Evolutionary conservation across 2,888 invertebrate genomes (phyloP).

Genomic region (Diloba caeruleocephala): DNA sequence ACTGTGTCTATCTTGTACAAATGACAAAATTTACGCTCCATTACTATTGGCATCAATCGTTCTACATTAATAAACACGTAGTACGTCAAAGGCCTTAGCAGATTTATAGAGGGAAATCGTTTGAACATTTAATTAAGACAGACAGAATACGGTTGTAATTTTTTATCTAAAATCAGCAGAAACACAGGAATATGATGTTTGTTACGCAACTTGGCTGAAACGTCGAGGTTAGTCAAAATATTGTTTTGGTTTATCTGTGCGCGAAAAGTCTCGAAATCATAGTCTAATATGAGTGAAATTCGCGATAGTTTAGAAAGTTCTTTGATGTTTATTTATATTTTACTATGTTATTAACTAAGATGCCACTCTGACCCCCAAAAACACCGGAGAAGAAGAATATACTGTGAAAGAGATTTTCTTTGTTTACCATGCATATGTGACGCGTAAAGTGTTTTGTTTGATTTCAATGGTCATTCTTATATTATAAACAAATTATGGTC

Average conservation of each 20-base stretch:
- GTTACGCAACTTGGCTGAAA: too few species aligned
- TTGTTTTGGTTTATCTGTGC: too few species aligned
- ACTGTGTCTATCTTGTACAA: conserved; percentile 39
- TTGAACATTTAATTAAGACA: conserved; percentile 7
- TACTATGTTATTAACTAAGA: too few species aligned
- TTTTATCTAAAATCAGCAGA: background rate
- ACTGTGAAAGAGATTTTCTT: background rate
- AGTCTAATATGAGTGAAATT: too few species aligned
- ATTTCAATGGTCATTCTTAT: background rate
- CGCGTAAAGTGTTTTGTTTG: background rate
- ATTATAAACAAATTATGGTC: background rate
- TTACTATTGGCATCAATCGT: conserved; percentile 32
- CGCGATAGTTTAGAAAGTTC: too few species aligned
- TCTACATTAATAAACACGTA: conserved; percentile 23
- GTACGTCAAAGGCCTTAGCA: conserved; percentile 31
- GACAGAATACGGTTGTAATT: background rate
- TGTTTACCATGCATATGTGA: background rate
- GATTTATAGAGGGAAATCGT: conserved; percentile 19
- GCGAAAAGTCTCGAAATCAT: too few species aligned
- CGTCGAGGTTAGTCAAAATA: too few species aligned
- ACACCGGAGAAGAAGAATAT: too few species aligned
- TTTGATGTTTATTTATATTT: conserved; percentile 2
- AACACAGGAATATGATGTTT: background rate
- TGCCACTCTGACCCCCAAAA: too few species aligned
- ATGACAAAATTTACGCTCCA: conserved; percentile 43